A percentile compares a stretch with the other conserved stretches of the same genome.
phyloP scores from a whole-genome alignment of 2,797 vertebrate genomes.

The Malurus leucopterus region DNA sequence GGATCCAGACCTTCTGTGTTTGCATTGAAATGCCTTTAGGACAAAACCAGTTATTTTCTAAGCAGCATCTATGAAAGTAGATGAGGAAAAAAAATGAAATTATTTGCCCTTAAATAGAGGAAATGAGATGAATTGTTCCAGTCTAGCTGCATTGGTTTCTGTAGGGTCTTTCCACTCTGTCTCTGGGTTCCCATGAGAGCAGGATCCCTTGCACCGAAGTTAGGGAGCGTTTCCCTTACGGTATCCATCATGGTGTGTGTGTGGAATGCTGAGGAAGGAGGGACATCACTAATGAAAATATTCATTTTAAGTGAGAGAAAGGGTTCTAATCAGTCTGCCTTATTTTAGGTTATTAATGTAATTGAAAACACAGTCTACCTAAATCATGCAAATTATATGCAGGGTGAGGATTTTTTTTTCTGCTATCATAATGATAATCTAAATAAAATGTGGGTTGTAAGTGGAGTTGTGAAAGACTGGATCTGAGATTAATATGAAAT shows the following conservation, averaged over 20 bases:
- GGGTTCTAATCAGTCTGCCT: slow-evolving; percentile 45
- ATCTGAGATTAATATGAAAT: slow-evolving; percentile 60
- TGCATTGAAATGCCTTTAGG: not conserved
- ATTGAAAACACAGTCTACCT: slow-evolving; percentile 58
- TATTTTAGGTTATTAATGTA: slow-evolving; percentile 61
- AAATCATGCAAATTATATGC: slow-evolving; percentile 65
- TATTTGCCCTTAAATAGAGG: not conserved
- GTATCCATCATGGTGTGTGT: not conserved
- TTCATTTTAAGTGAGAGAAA: slow-evolving; percentile 45
- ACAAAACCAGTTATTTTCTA: not conserved
- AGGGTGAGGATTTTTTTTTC: slow-evolving; percentile 33
- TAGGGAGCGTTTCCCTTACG: not conserved
- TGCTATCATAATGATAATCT: slow-evolving; percentile 60
- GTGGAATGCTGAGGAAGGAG: not conserved
- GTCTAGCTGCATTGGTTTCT: not conserved
- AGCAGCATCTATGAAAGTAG: not conserved
- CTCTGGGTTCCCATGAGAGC: not conserved
- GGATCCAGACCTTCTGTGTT: not conserved
- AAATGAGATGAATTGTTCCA: not conserved
- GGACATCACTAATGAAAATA: not conserved
- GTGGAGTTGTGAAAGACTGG: slow-evolving; percentile 47
- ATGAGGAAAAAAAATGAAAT: not conserved
- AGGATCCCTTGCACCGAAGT: not conserved
- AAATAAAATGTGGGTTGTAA: slow-evolving; percentile 55
- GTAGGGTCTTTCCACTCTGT: not conserved